Conservation (phyloP, 2,797 vertebrate species). For the Falco biarmicus region DNA sequence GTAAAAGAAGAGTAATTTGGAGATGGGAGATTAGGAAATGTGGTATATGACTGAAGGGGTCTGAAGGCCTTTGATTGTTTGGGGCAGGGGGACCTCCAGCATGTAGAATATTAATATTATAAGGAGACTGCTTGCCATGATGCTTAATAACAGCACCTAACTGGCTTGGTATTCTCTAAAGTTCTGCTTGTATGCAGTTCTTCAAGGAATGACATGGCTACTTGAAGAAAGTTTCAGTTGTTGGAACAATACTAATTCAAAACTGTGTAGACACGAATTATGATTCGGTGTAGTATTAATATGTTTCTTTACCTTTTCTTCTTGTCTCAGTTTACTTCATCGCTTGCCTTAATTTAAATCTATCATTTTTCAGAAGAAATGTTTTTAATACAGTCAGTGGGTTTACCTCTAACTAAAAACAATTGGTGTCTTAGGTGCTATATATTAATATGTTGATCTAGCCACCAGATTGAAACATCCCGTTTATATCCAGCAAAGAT, state of each 20-base stretch:
- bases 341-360: background rate
- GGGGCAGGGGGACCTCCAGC: background rate
- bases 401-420: background rate
- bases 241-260: background rate
- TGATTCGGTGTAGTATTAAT: background rate
- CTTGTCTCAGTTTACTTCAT: background rate
- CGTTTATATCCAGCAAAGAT: background rate
- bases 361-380: background rate
- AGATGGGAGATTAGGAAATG: background rate
- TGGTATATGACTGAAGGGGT: background rate
- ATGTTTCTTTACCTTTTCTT: background rate
- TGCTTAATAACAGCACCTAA: background rate
- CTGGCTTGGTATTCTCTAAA: background rate
- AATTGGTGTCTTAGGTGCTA: background rate
- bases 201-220: background rate
- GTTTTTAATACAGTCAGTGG: background rate
- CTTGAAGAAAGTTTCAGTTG: background rate
- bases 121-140: background rate
- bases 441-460: background rate
- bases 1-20: background rate
- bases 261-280: background rate
- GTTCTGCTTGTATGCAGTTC: background rate
- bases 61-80: background rate
- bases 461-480: background rate
- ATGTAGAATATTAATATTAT: background rate